A percentile compares a stretch with the other conserved stretches of the same genome.
These are phyloP conservation scores for Pollachius pollachius DNA, from an alignment of 2,113 vertebrate species.

Conservation along the genomic window DNA sequence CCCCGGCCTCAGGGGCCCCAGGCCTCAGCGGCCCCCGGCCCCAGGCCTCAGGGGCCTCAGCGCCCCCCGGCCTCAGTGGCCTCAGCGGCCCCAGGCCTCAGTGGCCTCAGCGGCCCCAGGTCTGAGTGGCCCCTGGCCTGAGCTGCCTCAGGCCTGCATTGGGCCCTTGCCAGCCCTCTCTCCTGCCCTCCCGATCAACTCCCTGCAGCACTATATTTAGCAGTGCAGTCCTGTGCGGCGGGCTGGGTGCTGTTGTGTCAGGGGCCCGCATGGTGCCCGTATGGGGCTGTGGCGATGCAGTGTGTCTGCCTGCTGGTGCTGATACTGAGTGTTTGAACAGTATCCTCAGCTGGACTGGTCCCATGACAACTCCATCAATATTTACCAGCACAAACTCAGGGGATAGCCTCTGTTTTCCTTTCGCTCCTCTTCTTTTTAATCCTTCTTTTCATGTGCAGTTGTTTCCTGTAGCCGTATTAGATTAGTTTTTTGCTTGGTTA, in stretches of 20 bases:
- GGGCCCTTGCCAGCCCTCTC: not conserved
- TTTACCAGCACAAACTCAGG: constrained; percentile 69
- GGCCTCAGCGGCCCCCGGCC: too few species aligned
- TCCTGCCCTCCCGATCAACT: not conserved
- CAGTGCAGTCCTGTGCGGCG: constrained; percentile 29
- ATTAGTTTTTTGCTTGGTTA: not conserved
- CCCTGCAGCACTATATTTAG: not conserved
- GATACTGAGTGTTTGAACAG: constrained; percentile 78
- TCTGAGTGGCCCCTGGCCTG: too few species aligned
- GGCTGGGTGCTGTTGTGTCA: constrained; percentile 65
- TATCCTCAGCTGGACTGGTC: constrained; percentile 70
- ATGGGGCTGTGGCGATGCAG: constrained; percentile 67
- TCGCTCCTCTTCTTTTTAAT: constrained; percentile 36
- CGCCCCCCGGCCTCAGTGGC: too few species aligned
- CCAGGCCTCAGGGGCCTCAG: too few species aligned
- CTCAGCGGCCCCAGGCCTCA: too few species aligned
- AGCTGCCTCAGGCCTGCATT: not conserved
- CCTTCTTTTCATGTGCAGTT: constrained; percentile 16
- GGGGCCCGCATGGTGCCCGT: constrained; percentile 57
- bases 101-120: too few species aligned
- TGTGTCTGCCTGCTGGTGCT: constrained; percentile 57
- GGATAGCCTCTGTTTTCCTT: constrained; percentile 58
- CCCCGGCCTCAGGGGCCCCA: too few species aligned
- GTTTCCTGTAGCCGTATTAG: not conserved
- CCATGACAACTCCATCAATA: constrained; percentile 82